Conservation (phyloP, 2,113 vertebrate species). For the Chloebia gouldiae region DNA sequence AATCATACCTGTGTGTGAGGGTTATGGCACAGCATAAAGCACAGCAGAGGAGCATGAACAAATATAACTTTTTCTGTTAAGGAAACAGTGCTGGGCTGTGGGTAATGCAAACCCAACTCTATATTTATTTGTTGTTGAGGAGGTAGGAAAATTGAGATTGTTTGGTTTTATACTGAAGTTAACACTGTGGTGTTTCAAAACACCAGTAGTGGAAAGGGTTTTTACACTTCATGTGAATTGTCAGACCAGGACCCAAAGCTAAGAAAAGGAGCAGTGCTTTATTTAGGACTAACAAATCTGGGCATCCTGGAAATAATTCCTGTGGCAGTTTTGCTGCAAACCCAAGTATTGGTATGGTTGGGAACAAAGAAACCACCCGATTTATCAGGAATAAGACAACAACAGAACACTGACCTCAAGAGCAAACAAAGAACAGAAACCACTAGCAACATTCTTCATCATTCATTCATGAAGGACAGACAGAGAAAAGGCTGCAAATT, state of each 20-base stretch:
- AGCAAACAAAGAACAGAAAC: background rate
- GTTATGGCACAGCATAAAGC: background rate
- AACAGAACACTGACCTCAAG: background rate
- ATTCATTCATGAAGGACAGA: background rate
- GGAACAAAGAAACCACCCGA: background rate
- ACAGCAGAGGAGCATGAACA: background rate
- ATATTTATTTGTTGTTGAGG: background rate
- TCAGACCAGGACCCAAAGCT: background rate
- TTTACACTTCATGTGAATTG: background rate
- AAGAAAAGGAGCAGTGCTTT: background rate
- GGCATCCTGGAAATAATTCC: background rate
- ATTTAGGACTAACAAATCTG: background rate
- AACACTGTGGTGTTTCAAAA: background rate
- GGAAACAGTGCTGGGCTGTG: background rate
- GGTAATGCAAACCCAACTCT: background rate
- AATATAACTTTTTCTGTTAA: background rate
- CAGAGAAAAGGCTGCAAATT: background rate
- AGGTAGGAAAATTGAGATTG: background rate
- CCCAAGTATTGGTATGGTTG: accelerated
- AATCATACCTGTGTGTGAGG: background rate
- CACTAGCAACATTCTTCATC: background rate
- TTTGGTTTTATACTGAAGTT: background rate
- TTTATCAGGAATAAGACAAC: background rate
- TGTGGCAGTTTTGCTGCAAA: background rate
- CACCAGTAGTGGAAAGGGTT: background rate